Base-by-base conservation (phyloP, 2,797 vertebrate species). In the Morus bassanus region DNA sequence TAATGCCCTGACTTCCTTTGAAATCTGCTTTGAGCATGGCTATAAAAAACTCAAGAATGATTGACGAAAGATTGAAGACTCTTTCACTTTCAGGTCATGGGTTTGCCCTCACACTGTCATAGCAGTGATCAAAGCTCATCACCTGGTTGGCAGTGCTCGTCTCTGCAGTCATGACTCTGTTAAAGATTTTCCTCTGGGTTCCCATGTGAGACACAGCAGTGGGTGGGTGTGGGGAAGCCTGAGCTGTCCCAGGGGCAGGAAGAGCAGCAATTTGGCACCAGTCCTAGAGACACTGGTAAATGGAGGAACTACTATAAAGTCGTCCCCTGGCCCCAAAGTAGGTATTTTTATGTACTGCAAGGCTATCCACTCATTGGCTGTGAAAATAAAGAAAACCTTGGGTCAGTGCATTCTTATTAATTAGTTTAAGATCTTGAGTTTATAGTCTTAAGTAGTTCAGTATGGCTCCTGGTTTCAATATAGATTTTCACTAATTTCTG, bases 1-100 rank as follows among this genome's bases (percentile, higher is more conserved):
- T 37, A 35, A 27, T 96, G 92, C 93, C 93, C 89, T 91, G 92
- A 72, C 35, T 96, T 94, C 82, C 90, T 79, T 46, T 78, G 51
- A 92, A 97, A 95, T 77, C 31, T 90, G 80, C 85, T 79, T n/a
- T 61, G 54, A 91, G 64, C 73, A 77, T 48, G 81, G 63, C 86
- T 89, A 23, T 88, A 93, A 87, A 81, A 78, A 81, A 30, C 6
- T 0, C 6, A 46, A 48, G 25, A 46, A 16, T 50, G 54, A 85
- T 14, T 79, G 85, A 68, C 50, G 64, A 33, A 75, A 69, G 70
- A 57, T 16, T 22, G 45, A 60, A 56, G 67, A 89, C 17, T 14
- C n/a, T 25, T 17, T 88, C n/a, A 21, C 27, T 59, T 45, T 43
- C 25, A 28, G 72, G 68, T 46, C 0, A 2, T 2, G 5, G 54